Evolutionary conservation across 1,140 invertebrate genomes (phyloP).

Genomic region (Anoplolepis gracilipes): DNA sequence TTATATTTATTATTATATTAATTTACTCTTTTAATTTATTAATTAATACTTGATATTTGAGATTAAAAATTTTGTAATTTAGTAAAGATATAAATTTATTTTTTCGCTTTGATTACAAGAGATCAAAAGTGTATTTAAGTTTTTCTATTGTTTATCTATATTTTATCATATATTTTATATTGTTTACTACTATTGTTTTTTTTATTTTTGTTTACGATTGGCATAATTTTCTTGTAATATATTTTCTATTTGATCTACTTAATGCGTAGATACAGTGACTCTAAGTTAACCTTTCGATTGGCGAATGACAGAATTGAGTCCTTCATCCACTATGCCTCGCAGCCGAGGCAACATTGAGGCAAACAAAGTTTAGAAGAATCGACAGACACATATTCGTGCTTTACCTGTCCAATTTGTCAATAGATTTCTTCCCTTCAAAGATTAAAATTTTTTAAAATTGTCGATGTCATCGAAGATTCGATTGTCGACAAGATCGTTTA

Average conservation of each 20-base stretch:
- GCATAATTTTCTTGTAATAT: conserved; percentile 1
- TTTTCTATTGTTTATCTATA: background rate
- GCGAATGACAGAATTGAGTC: conserved; percentile 18
- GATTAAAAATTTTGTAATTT: background rate
- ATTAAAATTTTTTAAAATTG: conserved; percentile 33
- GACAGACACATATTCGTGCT: conserved; percentile 24
- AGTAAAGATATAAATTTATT: background rate
- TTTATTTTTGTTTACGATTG: background rate
- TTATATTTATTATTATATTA: background rate
- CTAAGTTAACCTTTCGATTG: conserved; percentile 32
- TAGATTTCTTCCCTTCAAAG: background rate
- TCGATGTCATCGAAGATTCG: conserved; percentile 19
- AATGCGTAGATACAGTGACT: background rate
- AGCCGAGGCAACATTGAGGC: background rate
- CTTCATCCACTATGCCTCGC: background rate
- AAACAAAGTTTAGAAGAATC: conserved; percentile 33
- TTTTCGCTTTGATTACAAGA: background rate
- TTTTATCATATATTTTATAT: background rate
- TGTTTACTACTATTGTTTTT: background rate
- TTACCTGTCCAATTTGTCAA: conserved; percentile 17
- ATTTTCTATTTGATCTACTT: conserved; percentile 30
- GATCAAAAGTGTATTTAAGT: background rate
- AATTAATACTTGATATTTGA: background rate
- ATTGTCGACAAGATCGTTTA: background rate
- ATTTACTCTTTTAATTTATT: background rate